Evolutionary conservation across 2,113 vertebrate species (phyloP), one percentile per base, ranked within the genome.

Genomic region (Alouatta palliata): DNA sequence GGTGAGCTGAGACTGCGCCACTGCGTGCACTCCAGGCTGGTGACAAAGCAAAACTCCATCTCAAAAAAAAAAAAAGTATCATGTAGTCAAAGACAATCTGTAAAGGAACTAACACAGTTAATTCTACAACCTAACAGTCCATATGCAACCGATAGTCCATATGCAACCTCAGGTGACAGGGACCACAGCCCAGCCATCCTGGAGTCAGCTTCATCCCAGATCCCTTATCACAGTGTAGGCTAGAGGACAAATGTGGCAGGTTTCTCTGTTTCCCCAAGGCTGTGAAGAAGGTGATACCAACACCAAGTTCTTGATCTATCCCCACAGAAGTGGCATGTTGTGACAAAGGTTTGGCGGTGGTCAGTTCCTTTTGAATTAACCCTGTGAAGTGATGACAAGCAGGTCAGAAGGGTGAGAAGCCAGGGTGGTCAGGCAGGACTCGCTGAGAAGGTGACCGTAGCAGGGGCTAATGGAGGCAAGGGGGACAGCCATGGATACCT

Each of bases 91-190:
- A 75, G 73, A 25, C 47, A 7, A 27, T 79, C 8, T 37, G 76
- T 30, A 19, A 19, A 73, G 64, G 61, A 70, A 27, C 3, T 11
- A 13, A 23, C 47, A 61, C 7, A 66, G 70, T 23, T 16, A 23
- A 40, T 43, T 19, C 47, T 37, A n/a, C 77, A 43, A 35, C 27
- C 20, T 35, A 75, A 49, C 40, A 10, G 20, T 27, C 10, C 0
- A 0, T 1, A 8, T 0, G 14, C 21, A 82, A 68, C 70, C 58
- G 45, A 75, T 23, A 16, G 20, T 27, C 10, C 0, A 0, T 1
- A 8, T 0, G 14, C 21, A 82, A 68, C 70, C 58, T 32, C 6
- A 0, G 0, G 30, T 11, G 14, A 32, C 32, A 1, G 35, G 40
- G 30, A 25, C 14, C 56, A 0, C 1, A 56, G 3, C 45, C 54